A percentile compares a stretch with the other conserved stretches of the same genome.
These are phyloP conservation scores for Drosophila nigromelanica DNA, from an alignment of 1,140 invertebrate genomes.

Conservation along the genomic window DNA sequence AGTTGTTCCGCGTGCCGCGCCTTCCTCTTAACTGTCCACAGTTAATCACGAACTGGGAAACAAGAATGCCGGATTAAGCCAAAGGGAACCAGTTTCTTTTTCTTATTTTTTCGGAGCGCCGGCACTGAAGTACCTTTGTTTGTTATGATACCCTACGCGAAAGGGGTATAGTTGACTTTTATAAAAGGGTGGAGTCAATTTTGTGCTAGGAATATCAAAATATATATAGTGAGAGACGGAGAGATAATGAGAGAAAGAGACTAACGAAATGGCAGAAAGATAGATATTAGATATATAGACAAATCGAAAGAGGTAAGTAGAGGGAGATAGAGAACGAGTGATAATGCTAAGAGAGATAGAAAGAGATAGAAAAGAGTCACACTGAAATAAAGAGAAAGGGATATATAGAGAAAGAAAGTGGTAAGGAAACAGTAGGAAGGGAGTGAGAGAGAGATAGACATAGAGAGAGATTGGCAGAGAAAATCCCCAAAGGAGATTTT, in stretches of 20 bases:
- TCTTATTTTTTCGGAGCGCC: slow-evolving; percentile 53
- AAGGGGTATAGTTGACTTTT: neutral
- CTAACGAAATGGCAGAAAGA: too few species aligned
- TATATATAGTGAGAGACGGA: neutral
- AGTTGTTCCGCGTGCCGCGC: slow-evolving; percentile 2
- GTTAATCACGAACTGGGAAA: slow-evolving; percentile 74
- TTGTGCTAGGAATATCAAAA: too few species aligned
- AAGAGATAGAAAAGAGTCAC: too few species aligned
- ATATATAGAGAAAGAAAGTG: too few species aligned
- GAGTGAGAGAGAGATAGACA: too few species aligned
- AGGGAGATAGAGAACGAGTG: neutral
- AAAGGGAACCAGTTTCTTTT: slow-evolving; percentile 56
- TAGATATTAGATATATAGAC: too few species aligned
- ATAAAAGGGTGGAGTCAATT: neutral
- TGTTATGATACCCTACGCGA: slow-evolving; percentile 2
- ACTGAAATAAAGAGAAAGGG: too few species aligned
- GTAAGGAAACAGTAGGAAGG: too few species aligned
- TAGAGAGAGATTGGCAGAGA: too few species aligned
- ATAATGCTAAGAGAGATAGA: too few species aligned
- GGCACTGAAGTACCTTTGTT: slow-evolving; percentile 26
- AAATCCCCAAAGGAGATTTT: too few species aligned
- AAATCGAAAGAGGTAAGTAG: neutral
- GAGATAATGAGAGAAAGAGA: neutral
- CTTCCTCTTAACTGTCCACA: slow-evolving; percentile 66
- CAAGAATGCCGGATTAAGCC: slow-evolving; percentile 74